Evolutionary conservation across 2,797 vertebrate genomes (phyloP).

Genomic region (Pyrocephalus nanus): DNA sequence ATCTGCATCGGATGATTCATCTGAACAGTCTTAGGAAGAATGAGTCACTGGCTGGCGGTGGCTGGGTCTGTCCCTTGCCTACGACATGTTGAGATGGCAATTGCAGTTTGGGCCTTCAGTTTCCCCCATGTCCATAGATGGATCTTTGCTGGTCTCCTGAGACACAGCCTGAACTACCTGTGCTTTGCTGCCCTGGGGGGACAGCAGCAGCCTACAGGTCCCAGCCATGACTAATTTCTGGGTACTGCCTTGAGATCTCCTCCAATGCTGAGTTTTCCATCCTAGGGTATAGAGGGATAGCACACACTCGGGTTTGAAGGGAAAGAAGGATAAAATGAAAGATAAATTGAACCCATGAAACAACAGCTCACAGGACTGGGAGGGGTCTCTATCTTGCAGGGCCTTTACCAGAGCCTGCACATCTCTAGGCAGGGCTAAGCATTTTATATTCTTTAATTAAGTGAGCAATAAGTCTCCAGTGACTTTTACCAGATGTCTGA

Average conservation of each 20-base stretch:
- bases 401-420: not conserved
- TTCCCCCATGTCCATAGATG: not conserved
- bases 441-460: conserved; percentile 3
- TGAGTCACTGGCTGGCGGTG: not conserved
- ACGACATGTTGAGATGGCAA: not conserved
- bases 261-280: not conserved
- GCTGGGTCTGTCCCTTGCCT: not conserved
- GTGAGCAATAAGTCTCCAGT: not conserved
- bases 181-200: not conserved
- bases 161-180: not conserved
- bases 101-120: not conserved
- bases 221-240: not conserved
- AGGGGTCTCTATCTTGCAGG: not conserved
- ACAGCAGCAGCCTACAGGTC: not conserved
- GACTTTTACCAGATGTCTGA: not conserved
- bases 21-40: not conserved
- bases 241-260: not conserved
- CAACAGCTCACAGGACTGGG: not conserved
- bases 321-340: not conserved
- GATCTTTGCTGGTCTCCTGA: not conserved
- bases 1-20: conserved; percentile 5
- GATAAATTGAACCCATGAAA: not conserved
- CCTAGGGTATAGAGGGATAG: not conserved
- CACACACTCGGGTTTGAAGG: not conserved
- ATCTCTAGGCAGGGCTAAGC: not conserved